Evolutionary conservation across 2,888 invertebrate species (phyloP), one percentile per base, ranked within the genome.

Genomic region (Neocrepidodera transversa): DNA sequence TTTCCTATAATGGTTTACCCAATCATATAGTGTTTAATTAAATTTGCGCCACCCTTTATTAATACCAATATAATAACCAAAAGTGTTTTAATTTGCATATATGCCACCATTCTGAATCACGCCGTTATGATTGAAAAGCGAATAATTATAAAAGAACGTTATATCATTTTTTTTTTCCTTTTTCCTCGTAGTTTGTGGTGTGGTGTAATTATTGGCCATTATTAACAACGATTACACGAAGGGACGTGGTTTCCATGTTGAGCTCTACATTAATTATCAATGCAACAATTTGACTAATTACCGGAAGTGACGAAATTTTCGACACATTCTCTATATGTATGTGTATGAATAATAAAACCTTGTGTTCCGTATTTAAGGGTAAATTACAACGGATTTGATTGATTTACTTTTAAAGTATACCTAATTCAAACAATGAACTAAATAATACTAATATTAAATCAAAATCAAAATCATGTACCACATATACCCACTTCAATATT

Each of bases 261-360:
- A 43, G 40, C 50, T 43, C 63, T 11, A 57, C 57, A 57, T 70
- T 77, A 76, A 77, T 77, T 77, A 76, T 74, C 75, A 72, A 75
- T 72, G 75, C 75, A 77, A 76, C 76, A 73, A 75, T 74, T 69
- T 64, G 66, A 61, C 67, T 75, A 76, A 77, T 77, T 76, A 68
- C 76, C 68, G 76, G 77, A 77, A 69, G 70, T 76, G 76, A 76
- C 75, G 76, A 71, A 71, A 72, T 67, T 68, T 65, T 62, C 63
- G 68, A 67, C 68, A 62, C 69, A 71, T 70, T 70, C 70, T 71
- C 68, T 64, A 48, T 69, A 70, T 69, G 70, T 63, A 45, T 59
- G 59, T 68, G 69, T 62, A 47, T 60, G 61, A 69, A 68, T 68
- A 66, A 71, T 67, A 65, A 67, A 70, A 68, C 64, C 63, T 65